Conservation (phyloP, 2,888 invertebrate genomes). For the Amphipyra tragopoginis region DNA sequence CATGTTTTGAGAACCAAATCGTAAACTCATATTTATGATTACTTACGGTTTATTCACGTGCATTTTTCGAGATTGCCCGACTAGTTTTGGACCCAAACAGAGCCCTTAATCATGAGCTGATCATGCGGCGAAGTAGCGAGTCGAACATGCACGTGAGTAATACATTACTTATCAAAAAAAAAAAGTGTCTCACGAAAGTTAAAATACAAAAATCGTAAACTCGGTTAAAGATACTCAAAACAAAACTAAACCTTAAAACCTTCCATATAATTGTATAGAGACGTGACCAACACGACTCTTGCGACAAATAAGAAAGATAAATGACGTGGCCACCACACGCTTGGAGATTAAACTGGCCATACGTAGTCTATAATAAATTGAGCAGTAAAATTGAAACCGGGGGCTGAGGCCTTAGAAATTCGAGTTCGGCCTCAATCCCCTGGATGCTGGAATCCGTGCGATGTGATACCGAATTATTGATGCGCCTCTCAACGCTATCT, state of each 20-base stretch:
- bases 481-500: constrained; percentile 52
- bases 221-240: constrained; percentile 5
- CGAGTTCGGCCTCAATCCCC: constrained; percentile 58
- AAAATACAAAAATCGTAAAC: no score
- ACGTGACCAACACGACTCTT: constrained; percentile 3
- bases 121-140: no score
- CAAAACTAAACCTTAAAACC: not conserved
- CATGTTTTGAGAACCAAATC: constrained; percentile 8
- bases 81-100: no score
- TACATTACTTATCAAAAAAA: no score
- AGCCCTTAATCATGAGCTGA: no score
- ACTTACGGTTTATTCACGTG: no score
- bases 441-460: constrained; percentile 63
- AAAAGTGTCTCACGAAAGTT: no score
- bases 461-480: constrained; percentile 75
- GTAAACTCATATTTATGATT: no score
- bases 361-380: constrained; percentile 57
- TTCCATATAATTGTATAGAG: not conserved
- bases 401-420: constrained; percentile 57
- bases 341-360: constrained; percentile 37
- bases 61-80: no score
- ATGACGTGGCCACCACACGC: constrained; percentile 20
- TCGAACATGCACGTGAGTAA: no score
- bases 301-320: constrained; percentile 45
- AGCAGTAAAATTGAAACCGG: constrained; percentile 58